Base-by-base conservation (phyloP, 2,113 vertebrate genomes). In the Neotragus moschatus region DNA sequence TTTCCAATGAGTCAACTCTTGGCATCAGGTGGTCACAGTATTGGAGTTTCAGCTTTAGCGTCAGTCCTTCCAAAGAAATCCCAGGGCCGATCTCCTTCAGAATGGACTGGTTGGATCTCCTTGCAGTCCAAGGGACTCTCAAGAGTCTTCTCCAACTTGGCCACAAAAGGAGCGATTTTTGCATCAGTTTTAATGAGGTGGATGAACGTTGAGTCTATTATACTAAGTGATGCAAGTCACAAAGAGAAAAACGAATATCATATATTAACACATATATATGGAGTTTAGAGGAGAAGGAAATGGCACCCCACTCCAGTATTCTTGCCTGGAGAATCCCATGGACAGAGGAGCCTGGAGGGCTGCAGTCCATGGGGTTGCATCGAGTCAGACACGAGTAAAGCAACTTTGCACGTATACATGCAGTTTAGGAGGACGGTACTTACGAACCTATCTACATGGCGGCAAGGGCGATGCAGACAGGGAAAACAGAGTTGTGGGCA, bases 351-450 rank as follows among this genome's bases (percentile, higher is more conserved):
- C 63, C 17, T 36, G 33, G 33, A 21, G 33, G 17, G n/a, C n/a
- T 70, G 11, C 17, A 21, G n/a, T 21, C 17, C 17, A 21, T 36
- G n/a, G 8, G n/a, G 17, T 70, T 17, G 17, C 63, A 36, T 36
- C 5, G 17, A 11, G n/a, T 36, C n/a, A 11, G 63, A 36, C 63
- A 70, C 0, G 4, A 36, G 17, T 70, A 10, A 66, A 70, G 9
- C 4, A 36, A 23, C 63, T 36, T 70, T 36, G n/a, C 17, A 70
- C 1, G 1, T 33, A 36, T 1, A 21, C 63, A 21, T 0, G 5
- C 17, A 21, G 17, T 70, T 70, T 36, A 70, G 63, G 5, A 70
- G 21, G 17, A 36, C 2, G 17, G 33, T 36, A 11, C 33, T 66
- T 17, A 36, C 0, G 23, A 58, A 58, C 25, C 56, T 26, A 26